Base-by-base conservation (phyloP, 2,113 vertebrate genomes). In the Abramis brama region DNA sequence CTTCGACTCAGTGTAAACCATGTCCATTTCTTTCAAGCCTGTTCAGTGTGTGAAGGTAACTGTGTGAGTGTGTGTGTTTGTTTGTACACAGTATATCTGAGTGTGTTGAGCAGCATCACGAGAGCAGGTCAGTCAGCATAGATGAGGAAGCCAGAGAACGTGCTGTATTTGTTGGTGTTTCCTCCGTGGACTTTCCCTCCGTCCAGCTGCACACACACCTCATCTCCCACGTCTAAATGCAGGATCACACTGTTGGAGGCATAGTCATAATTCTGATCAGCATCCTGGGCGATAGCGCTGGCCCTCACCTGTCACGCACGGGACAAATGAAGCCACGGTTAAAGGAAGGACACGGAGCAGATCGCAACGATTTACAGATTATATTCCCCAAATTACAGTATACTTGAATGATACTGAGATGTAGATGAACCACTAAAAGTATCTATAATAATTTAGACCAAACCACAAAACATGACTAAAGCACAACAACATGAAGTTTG, bases 81-180 rank as follows among this genome's bases (percentile, higher is more conserved):
- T 66, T 33, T 71, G 64, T 47, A 30, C 60, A 85, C 8, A 68
- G 57, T 89, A 25, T 87, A 6, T 78, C 50, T 84, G 78, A 74
- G 25, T 89, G 64, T 83, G 17, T 57, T 55, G 62, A 79, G 82
- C 84, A 87, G 87, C 87, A 81, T 86, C 52, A 25, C 15, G 62
- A 76, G 62, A 76, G 68, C n/a, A 62, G 83, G 27, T 95, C 95
- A 97, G 94, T 97, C 96, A 0, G 97, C 96, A 92, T 98, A 98
- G 93, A 98, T 96, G 92, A 98, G 97, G 94, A 98, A 98, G 85
- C 97, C 97, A 0, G 97, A 98, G 94, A 98, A 98, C 88, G 97
- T 99, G 96, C 97, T 98, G 94, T 98, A 98, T 91, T 98, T 98
- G 94, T 98, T 98, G 91, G 95, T 97, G 93, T 98, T 98, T 68